Evolutionary conservation across 2,113 vertebrate genomes (phyloP), one percentile per base, ranked within the genome.

Genomic region (Carlito syrichta): DNA sequence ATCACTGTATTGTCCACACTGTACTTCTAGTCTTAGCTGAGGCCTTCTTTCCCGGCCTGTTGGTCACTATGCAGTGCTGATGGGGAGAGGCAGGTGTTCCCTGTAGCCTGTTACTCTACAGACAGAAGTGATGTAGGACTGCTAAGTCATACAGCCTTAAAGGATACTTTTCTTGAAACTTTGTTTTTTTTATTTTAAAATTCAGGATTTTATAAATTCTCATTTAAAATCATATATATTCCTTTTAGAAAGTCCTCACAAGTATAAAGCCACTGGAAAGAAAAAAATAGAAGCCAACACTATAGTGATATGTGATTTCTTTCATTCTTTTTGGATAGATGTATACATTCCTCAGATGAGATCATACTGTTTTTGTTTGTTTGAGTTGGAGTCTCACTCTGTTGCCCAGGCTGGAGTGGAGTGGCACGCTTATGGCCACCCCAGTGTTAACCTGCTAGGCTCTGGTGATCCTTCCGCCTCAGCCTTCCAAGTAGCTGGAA

Each of bases 131-230:
- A 8, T 32, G 14, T 30, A 19, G 23, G 54, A 30, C 48, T 73
- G 11, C 35, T 25, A 30, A 48, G 40, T 38, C 78, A 1, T 12
- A 4, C 35, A 43, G 23, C 60, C 38, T 78, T 60, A 62, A 32
- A 38, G 52, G 58, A 48, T 32, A 52, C 35, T 77, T 62, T 71
- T 20, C 79, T 77, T n/a, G 52, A 54, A 19, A 12, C 60, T 68
- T 74, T 68, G 8, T 35, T 73, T n/a, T 43, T 90, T 66, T 76
- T 22, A 60, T 71, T 66, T 22, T 86, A 43, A 77, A 92, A 63
- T 86, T 77, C 27, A 95, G 38, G 27, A 43, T 86, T 94, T 89
- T 74, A 20, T n/a, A 23, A 66, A 56, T 81, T 91, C 25, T 94
- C 43, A 35, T 20, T 82, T 45, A 82, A 82, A 38, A 71, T 22